A percentile compares a stretch with the other conserved stretches of the same genome.
Conservation (phyloP, 2,797 vertebrate species). For the Alcedo atthis region DNA sequence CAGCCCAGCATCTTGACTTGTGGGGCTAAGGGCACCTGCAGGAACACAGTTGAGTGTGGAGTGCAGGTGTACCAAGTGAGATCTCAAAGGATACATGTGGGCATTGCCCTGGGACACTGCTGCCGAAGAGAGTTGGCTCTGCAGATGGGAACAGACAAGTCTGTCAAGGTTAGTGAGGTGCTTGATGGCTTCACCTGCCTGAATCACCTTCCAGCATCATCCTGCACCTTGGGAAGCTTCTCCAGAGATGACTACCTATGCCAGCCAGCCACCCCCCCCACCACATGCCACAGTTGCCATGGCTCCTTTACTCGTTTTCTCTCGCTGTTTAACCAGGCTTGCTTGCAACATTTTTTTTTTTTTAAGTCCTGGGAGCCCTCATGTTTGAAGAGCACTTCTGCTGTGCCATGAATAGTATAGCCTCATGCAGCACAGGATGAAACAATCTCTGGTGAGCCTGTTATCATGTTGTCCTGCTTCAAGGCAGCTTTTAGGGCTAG, state of each 20-base stretch:
- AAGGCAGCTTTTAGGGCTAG: not conserved
- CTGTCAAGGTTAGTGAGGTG: no score
- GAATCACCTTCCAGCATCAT: not conserved
- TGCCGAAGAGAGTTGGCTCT: not conserved
- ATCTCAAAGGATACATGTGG: not conserved
- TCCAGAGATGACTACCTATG: not conserved
- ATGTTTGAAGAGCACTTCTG: not conserved
- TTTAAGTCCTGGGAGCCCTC: not conserved
- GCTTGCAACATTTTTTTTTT: not conserved
- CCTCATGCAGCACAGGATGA: not conserved
- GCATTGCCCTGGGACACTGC: rapidly evolving
- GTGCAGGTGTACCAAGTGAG: rapidly evolving
- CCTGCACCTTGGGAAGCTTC: not conserved
- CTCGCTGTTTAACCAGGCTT: not conserved
- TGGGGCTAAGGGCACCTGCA: not conserved
- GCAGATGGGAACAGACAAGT: not conserved
- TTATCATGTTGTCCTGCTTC: not conserved
- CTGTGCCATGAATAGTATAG: not conserved
- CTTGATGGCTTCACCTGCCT: not conserved
- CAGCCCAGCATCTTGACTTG: rapidly evolving
- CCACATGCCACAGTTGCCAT: rapidly evolving
- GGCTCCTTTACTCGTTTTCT: not conserved
- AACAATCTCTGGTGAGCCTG: not conserved
- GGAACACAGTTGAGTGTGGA: not conserved
- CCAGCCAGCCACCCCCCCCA: not conserved